Base-by-base conservation (phyloP, 2,888 invertebrate species). In the Ceratothoa steindachneri region DNA sequence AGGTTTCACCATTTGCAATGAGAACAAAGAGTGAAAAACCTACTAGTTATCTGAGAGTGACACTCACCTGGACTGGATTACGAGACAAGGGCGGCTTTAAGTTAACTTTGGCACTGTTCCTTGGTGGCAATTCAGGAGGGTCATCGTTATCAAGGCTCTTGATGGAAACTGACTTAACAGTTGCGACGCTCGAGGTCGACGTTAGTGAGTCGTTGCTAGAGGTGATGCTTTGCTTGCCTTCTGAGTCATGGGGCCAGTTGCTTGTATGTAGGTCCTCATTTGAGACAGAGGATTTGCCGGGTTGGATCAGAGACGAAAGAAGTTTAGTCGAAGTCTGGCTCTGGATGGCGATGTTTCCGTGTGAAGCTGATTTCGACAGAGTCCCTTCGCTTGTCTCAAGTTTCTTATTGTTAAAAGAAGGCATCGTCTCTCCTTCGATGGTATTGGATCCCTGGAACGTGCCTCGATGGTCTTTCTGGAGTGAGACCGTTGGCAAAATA, bases 191-290 rank as follows among this genome's bases (percentile, higher is more conserved):
- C 24, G 81, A 80, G 64, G 80, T 80, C 2, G 81, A 81, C 15
- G 81, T 80, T 19, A 82, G 73, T 19, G 82, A 82, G 69, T 82
- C 81, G 65, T 81, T 81, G 41, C 81, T 81, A 12, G 82, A 81
- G 24, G 81, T 72, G 31, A 77, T 53, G 65, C 76, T 76, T 69
- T 71, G 72, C 67, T 80, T 80, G n/a, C n/a, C n/a, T n/a, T n/a
- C n/a, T 5, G 77, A 80, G 22, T 75, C 73, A 52, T 71, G 75
- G n/a, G n/a, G n/a, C n/a, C 71, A 51, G 52, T 73, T 73, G 28
- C 55, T 51, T 31, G 64, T 53, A 15, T 73, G 68, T 22, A 78
- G 31, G 31, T 78, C 78, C 60, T 78, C 78, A 19, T 67, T 75
- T n/a, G 77, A 77, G 9, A 71, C 72, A 4, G 78, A 78, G 52